phyloP scores from a whole-genome alignment of 2,113 vertebrate species.

The Hyla sarda region DNA sequence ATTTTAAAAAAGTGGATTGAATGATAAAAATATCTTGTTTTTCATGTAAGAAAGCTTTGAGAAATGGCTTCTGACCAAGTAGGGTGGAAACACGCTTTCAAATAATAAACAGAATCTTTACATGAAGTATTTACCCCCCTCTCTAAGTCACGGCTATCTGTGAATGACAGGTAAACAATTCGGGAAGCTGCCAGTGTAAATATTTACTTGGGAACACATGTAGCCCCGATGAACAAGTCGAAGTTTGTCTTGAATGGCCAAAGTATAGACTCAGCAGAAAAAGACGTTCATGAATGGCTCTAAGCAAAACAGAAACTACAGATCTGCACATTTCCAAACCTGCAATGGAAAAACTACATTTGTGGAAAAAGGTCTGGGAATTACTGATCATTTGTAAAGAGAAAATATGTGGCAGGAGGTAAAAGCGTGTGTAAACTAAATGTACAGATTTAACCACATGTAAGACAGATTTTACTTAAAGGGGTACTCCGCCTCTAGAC shows the following conservation, averaged over 20 bases:
- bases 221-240: conserved; percentile 65
- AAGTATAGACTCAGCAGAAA: background rate
- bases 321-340: conserved; percentile 34
- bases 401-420: background rate
- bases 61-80: conserved; percentile 62
- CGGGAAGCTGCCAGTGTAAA: conserved; percentile 72
- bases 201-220: conserved; percentile 69
- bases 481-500: too few relatives aligned
- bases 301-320: conserved; percentile 59
- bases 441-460: background rate
- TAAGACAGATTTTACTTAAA: background rate
- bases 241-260: conserved; percentile 65
- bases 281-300: conserved; percentile 62
- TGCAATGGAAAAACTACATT: conserved; percentile 45
- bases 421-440: background rate
- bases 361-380: conserved; percentile 31
- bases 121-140: conserved; percentile 65
- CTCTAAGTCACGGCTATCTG: conserved; percentile 61
- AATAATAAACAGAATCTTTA: conserved; percentile 69
- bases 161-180: conserved; percentile 71
- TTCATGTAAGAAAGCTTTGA: conserved; percentile 67
- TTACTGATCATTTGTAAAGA: background rate
- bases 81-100: conserved; percentile 63
- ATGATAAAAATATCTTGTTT: conserved; percentile 63
- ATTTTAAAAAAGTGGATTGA: conserved; percentile 63